Conservation (phyloP, 2,888 invertebrate species). For the Sminthurinus aureus region DNA sequence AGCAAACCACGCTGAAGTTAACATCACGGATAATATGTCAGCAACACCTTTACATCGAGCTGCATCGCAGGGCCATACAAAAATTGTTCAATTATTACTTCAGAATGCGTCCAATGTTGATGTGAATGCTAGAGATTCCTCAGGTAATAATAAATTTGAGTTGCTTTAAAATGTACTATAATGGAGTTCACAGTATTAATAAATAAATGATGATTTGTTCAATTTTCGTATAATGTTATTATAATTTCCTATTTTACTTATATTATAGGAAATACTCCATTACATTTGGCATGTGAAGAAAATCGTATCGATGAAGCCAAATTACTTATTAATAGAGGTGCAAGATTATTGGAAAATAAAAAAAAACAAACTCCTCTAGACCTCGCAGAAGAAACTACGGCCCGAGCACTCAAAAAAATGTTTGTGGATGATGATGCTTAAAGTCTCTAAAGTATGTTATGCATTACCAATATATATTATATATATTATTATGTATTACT, state of each 20-base stretch:
- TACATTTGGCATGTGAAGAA: constrained; percentile 83
- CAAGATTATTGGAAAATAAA: constrained; percentile 71
- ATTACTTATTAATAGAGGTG: constrained; percentile 73
- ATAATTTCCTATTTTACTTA: constrained; percentile 23
- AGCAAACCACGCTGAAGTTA: constrained; percentile 73
- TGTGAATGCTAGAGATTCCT: constrained; percentile 71
- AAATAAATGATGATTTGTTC: background rate
- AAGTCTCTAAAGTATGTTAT: background rate
- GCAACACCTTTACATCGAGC: constrained; percentile 82
- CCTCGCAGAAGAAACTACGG: constrained; percentile 61
- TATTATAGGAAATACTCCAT: constrained; percentile 62
- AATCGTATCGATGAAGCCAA: constrained; percentile 73
- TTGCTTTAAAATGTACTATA: constrained; percentile 60
- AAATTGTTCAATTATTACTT: constrained; percentile 74
- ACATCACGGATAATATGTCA: constrained; percentile 73
- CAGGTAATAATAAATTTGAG: constrained; percentile 69
- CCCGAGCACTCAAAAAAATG: constrained; percentile 12
- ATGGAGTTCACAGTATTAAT: background rate
- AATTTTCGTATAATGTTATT: background rate
- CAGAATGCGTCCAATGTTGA: constrained; percentile 65
- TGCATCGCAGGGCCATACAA: constrained; percentile 76
- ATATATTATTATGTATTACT: background rate
- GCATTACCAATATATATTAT: background rate
- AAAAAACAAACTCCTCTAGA: constrained; percentile 74
- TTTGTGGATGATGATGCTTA: background rate